Base-by-base conservation (phyloP, 2,113 vertebrate species). In the Crotophaga sulcirostris region DNA sequence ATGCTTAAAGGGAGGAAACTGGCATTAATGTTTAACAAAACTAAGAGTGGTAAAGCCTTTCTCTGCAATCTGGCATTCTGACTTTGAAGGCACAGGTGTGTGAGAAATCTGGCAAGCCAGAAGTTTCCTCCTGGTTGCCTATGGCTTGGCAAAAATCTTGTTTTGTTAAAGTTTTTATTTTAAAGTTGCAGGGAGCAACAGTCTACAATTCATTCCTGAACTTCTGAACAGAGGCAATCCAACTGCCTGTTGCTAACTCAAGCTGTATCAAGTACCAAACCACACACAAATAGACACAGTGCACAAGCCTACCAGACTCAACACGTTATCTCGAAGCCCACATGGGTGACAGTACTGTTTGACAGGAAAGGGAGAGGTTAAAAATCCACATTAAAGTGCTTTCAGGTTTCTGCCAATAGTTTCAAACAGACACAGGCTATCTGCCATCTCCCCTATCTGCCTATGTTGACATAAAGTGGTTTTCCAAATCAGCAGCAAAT, bases 11-110 rank as follows among this genome's bases (percentile, higher is more conserved):
- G 96, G 95, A 95, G 94, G 92, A 94, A 95, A 92, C 85, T 45
- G 28, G 24, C 56, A 91, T 96, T 97, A 93, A 96, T 96, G 70
- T 93, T 95, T 96, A 93, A 94, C 95, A 64, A 91, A 90, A 69
- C 62, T 55, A 85, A 64, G 84, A 82, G 60, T 26, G 87, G 90
- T 87, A 85, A 84, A 81, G 82, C 67, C 60, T 88, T 92, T 84
- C 68, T 38, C 66, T 33, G 77, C 72, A 77, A 20, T 59, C 76
- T 73, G 75, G 51, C 24, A 3, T 6, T 38, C 52, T 75, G 68
- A 20, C 60, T 97, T 94, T 74, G 79, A 93, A 93, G 60, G 63
- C 25, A 84, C 68, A 64, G 24, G 66, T 59, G 60, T 58, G 60
- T 33, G 67, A 90, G 64, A 91, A 85, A 90, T 66, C 36, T 33